Evolutionary conservation across 2,113 vertebrate species (phyloP).

Genomic region (Catharus minimus): DNA sequence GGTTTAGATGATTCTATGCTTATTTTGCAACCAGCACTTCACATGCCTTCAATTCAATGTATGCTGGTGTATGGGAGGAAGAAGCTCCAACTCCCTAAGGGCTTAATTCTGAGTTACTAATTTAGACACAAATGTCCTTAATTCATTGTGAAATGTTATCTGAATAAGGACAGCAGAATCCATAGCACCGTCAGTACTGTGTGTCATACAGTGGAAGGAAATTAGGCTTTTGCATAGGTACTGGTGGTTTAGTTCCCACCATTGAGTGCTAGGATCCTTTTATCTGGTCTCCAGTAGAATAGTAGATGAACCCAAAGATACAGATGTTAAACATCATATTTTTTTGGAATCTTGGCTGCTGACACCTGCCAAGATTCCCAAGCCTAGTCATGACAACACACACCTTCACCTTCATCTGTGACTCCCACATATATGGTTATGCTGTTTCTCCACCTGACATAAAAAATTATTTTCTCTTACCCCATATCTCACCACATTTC

Average conservation of each 20-base stretch:
- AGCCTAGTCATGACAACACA: not conserved
- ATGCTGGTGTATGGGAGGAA: not conserved
- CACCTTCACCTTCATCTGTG: not conserved
- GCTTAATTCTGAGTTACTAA: not conserved
- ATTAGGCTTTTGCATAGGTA: not conserved
- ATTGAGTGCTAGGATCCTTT: not conserved
- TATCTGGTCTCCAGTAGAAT: not conserved
- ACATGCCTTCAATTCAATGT: not conserved
- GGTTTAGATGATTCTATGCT: not conserved
- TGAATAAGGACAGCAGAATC: not conserved
- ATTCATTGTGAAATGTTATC: not conserved
- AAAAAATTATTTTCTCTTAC: not conserved
- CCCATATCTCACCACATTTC: not conserved
- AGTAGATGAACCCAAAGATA: not conserved
- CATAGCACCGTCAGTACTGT: rapidly evolving
- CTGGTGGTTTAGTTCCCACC: not conserved
- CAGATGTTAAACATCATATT: not conserved
- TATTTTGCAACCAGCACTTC: not conserved
- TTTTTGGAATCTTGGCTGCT: not conserved
- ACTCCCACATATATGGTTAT: rapidly evolving
- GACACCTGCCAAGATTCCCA: not conserved
- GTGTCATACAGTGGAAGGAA: not conserved
- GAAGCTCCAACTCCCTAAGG: not conserved
- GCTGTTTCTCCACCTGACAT: not conserved
- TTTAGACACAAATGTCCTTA: not conserved